Conservation (phyloP, 2,888 invertebrate species). For the Mystacides longicornis region DNA sequence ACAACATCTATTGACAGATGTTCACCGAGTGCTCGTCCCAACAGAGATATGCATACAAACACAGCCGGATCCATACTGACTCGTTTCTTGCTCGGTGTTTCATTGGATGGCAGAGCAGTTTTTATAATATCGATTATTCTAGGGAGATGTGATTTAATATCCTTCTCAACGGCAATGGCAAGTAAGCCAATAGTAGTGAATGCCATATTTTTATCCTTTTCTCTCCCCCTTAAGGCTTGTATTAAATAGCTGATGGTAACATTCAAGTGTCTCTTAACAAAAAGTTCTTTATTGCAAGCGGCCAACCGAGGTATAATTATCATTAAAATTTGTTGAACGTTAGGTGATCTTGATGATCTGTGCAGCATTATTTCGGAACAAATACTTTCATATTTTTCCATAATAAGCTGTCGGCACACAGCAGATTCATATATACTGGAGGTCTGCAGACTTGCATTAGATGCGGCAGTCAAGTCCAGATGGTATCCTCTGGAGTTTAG, state of each 20-base stretch:
- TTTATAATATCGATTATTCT: constrained; percentile 81
- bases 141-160: constrained; percentile 72
- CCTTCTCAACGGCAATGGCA: constrained; percentile 78
- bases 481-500: constrained; percentile 45
- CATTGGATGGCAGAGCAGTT: constrained; percentile 67
- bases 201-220: constrained; percentile 79
- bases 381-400: constrained; percentile 74
- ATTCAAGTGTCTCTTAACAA: constrained; percentile 66
- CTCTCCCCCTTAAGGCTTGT: constrained; percentile 66
- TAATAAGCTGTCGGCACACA: constrained; percentile 74
- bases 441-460: constrained; percentile 44
- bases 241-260: constrained; percentile 73
- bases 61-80: constrained; percentile 76
- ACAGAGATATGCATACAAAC: constrained; percentile 86
- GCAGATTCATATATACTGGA: constrained; percentile 74
- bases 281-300: constrained; percentile 81
- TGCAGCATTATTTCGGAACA: constrained; percentile 76
- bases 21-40: constrained; percentile 80
- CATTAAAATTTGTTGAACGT: constrained; percentile 82
- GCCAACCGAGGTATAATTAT: constrained; percentile 85
- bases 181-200: constrained; percentile 87
- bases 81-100: constrained; percentile 69
- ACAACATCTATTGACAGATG: constrained; percentile 70
- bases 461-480: constrained; percentile 44
- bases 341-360: constrained; percentile 62